A percentile compares a stretch with the other conserved stretches of the same genome.
These are phyloP conservation scores for Microctonus brassicae DNA, from an alignment of 2,888 invertebrate species.

Conservation along the genomic window DNA sequence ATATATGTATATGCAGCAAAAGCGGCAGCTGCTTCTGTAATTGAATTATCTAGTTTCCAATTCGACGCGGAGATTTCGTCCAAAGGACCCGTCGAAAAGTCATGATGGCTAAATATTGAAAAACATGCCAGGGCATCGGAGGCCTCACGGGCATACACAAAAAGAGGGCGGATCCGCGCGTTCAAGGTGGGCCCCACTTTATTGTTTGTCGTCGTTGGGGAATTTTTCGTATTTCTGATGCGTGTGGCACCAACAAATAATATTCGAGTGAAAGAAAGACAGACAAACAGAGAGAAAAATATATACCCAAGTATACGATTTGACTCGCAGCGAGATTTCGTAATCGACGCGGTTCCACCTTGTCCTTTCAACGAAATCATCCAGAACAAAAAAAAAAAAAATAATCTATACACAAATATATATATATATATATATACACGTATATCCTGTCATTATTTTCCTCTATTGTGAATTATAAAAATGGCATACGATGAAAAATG, in stretches of 20 bases:
- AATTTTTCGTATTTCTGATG: neutral
- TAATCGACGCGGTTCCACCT: constrained; percentile 6
- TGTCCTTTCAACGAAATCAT: neutral
- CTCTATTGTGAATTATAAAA: neutral
- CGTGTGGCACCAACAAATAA: neutral
- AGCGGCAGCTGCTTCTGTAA: constrained; percentile 64
- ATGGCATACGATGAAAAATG: neutral
- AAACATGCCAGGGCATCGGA: constrained; percentile 62
- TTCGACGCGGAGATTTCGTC: constrained; percentile 68
- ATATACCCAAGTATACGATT: neutral
- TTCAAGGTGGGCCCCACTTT: constrained; percentile 13
- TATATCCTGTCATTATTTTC: neutral
- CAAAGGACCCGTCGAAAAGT: constrained; percentile 64
- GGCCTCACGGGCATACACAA: constrained; percentile 10
- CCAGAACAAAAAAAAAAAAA: constrained; percentile 8
- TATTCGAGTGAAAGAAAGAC: neutral
- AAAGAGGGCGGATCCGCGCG: constrained; percentile 29
- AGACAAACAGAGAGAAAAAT: neutral
- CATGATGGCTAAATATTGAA: constrained; percentile 70
- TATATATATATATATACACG: neutral
- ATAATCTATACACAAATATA: constrained; percentile 21
- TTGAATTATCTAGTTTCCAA: constrained; percentile 70
- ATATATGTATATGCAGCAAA: constrained; percentile 14
- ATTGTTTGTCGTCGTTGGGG: constrained; percentile 52
- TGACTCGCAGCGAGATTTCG: constrained; percentile 11